Evolutionary conservation across 35 echinoderm and acorn worm species (phyloP), one percentile per base, ranked within the genome.

Genomic region (Patiria miniata): DNA sequence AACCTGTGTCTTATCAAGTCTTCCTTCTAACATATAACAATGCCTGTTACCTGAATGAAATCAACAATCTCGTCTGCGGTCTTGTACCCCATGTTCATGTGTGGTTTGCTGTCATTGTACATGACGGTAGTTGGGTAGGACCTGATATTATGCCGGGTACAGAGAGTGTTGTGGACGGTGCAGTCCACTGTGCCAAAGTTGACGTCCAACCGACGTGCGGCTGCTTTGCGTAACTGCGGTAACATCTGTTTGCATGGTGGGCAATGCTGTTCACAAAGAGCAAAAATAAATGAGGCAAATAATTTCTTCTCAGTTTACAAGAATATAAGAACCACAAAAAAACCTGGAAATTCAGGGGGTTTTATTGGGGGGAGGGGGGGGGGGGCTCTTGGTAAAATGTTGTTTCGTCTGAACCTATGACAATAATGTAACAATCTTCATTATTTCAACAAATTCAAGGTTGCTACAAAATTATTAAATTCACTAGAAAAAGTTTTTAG

Each of bases 121-220:
- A 98, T 52, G 32, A 98, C 80, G 26, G 93, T 98, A 1, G 95
- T 98, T 28, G 95, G 95, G 83, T 94, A 98, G 3, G 95, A 94
- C 22, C 95, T 52, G 33, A 98, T 78, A 30, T 98, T 90, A 36
- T 98, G 79, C 36, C 94, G 89, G 21, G 81, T 85, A 76, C 95
- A 98, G 5, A 98, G 58, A 0, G 81, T 28, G 52, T 86, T 51
- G 79, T 98, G 95, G 17, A 91, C 87, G 60, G 95, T 98, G 36
- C 95, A 98, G 61, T 98, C 95, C 0, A 98, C 94, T 1, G 95
- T 98, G 17, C 95, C 95, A 90, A 98, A 98, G 57, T 94, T 85
- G 53, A 98, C 61, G 42, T 94, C 44, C 17, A 60, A 14, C 82
- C 88, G 50, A 17, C 76, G 59, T 32, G 73, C 32, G 36, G 95